Percentiles rank a stretch among this genome's conserved stretches.
Evolutionary conservation across 1,140 invertebrate genomes (phyloP).

Genomic region (Oedothorax gibbosus): DNA sequence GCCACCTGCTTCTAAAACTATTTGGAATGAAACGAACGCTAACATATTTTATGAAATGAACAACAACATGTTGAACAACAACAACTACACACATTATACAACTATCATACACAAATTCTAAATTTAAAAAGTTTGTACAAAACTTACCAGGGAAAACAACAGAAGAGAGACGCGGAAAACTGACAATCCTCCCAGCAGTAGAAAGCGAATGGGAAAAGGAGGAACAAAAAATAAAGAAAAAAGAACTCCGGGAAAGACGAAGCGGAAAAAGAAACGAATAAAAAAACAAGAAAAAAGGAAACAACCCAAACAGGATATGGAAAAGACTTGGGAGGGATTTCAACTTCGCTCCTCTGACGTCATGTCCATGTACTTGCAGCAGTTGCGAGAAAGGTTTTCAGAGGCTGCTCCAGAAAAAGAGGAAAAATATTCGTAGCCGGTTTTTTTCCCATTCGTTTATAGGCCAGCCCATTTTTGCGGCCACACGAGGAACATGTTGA

Average conservation of each 20-base stretch:
- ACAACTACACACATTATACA: too few species aligned
- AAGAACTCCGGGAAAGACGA: slow-evolving; percentile 60
- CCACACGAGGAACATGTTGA: slow-evolving; percentile 51
- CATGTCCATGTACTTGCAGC: slow-evolving; percentile 26
- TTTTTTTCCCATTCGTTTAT: slow-evolving; percentile 60
- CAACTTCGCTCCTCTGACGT: slow-evolving; percentile 59
- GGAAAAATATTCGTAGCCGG: slow-evolving; percentile 56
- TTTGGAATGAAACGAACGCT: too few species aligned
- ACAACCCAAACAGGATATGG: slow-evolving; percentile 61
- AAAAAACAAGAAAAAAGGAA: slow-evolving; percentile 54
- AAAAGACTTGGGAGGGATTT: slow-evolving; percentile 54
- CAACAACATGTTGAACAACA: too few species aligned
- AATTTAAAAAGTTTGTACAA: too few species aligned
- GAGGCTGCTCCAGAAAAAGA: slow-evolving; percentile 59
- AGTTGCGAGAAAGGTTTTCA: slow-evolving; percentile 14
- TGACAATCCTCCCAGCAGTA: slow-evolving; percentile 36
- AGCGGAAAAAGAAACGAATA: slow-evolving; percentile 58
- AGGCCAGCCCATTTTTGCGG: slow-evolving; percentile 52
- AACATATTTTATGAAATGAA: too few species aligned
- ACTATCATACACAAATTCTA: too few species aligned
- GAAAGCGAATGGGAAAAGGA: slow-evolving; percentile 41
- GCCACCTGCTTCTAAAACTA: too few species aligned
- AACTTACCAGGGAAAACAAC: not conserved
- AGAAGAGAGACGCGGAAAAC: slow-evolving; percentile 32
- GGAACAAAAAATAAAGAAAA: slow-evolving; percentile 47